Percentiles rank a stretch among this genome's conserved stretches.
Evolutionary conservation across 2,797 vertebrate species (phyloP).

Genomic region (Pseudochirops corinnae): DNA sequence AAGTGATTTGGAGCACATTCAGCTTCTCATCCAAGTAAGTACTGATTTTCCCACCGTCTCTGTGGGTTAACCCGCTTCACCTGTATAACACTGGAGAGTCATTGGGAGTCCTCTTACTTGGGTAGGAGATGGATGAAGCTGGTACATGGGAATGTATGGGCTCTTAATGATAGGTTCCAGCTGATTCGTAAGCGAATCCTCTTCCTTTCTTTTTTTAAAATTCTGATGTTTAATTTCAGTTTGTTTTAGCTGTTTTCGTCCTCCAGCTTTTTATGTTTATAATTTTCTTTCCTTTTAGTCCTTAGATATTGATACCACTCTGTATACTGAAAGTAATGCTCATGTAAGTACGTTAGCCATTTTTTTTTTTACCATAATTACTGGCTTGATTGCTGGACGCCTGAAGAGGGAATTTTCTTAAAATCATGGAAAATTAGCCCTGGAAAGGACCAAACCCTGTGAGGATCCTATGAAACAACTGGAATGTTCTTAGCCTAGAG

Average conservation of each 20-base stretch:
- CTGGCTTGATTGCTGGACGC: constrained; percentile 5
- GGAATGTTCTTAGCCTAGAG: background rate
- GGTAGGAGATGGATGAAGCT: background rate
- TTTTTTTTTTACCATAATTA: constrained; percentile 31
- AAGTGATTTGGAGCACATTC: constrained; percentile 78
- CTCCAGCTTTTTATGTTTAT: constrained; percentile 34
- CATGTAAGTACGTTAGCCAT: constrained; percentile 81
- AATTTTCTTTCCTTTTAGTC: constrained; percentile 77
- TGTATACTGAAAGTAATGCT: constrained; percentile 84
- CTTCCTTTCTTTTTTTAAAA: background rate
- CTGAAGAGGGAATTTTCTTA: constrained; percentile 25
- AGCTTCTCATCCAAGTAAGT: constrained; percentile 80
- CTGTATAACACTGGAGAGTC: background rate
- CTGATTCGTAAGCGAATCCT: background rate
- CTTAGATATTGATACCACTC: constrained; percentile 83
- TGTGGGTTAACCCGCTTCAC: background rate
- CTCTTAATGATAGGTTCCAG: background rate
- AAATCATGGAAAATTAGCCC: background rate
- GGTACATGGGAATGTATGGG: background rate
- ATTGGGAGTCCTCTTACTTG: background rate
- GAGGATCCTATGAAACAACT: background rate
- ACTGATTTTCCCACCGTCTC: background rate
- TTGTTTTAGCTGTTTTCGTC: constrained; percentile 42
- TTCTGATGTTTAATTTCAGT: constrained; percentile 12
- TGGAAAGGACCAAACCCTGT: background rate